Evolutionary conservation across 2,888 invertebrate species (phyloP), one percentile per base, ranked within the genome.

Genomic region (Palloptera scutellata): DNA sequence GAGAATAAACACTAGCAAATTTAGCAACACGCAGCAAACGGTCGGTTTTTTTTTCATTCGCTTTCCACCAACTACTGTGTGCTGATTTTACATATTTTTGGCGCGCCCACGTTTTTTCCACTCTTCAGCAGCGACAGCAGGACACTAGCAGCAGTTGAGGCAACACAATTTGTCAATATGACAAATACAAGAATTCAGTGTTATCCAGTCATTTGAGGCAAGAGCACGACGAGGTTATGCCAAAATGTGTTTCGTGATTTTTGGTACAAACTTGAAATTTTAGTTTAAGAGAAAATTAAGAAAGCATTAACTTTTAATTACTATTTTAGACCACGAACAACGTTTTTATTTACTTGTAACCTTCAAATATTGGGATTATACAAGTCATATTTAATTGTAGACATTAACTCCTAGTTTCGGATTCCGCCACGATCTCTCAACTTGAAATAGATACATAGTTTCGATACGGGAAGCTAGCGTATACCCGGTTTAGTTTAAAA

Each of bases 101-200:
- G 13, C 15, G 57, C 40, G 30, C 30, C 11, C 15, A 13, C 13
- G 13, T 1, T 4, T 20, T n/a, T 13, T 2, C 57, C 1, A 15
- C 57, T 13, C 30, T 11, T 13, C 30, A 8, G 6, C 13, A 40
- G 40, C 13, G 2, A 10, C 15, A 19, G 13, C 19, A 15, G 40
- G 13, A 13, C 13, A 57, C 15, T 6, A 20, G 20, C 57, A 57
- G 40, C 54, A 54, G 54, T 12, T 40, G 12, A 6, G 42, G 59
- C 59, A 10, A 40, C 59, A 20, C 41, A 59, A 51, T 61, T 61
- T 61, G 60, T 61, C 60, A 61, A 12, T 61, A 11, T 61, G 45
- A 2, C 40, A 61, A 48, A 20, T 10, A 48, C 11, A 20, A 10
- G 41, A 17, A 61, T 61, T 61, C 48, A 48, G 48, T 48, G 17